phyloP scores from a whole-genome alignment of 2,797 vertebrate species.

The Psittacula echo region DNA sequence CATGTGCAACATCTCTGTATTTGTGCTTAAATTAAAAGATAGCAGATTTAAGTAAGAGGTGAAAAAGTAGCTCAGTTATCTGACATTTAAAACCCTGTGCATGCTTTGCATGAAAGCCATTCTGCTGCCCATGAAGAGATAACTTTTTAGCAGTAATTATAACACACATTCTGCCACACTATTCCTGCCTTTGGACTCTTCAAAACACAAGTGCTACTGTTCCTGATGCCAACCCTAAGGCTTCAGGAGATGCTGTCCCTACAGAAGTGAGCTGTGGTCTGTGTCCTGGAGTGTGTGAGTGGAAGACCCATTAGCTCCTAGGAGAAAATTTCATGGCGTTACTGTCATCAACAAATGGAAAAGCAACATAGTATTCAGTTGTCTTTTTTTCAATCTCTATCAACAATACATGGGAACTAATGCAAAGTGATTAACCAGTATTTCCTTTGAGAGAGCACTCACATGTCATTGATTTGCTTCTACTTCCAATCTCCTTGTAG shows the following conservation, averaged over 20 bases:
- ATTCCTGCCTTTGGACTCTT: background rate
- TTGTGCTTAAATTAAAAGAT: background rate
- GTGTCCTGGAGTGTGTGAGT: background rate
- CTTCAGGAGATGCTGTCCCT: background rate
- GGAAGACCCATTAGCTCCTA: background rate
- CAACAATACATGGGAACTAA: background rate
- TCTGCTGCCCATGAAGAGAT: background rate
- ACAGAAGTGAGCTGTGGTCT: background rate
- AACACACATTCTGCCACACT: background rate
- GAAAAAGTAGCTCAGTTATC: background rate
- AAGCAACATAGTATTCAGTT: background rate
- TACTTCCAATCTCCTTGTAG: background rate
- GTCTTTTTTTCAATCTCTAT: background rate
- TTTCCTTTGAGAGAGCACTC: background rate
- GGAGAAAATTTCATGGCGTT: background rate
- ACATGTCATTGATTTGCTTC: background rate
- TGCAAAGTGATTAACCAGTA: background rate
- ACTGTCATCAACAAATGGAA: background rate
- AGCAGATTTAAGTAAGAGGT: background rate
- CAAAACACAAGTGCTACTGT: background rate
- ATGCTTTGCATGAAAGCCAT: background rate
- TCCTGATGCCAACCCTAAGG: background rate
- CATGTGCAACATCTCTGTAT: background rate
- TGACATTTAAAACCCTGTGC: background rate
- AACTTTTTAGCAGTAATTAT: background rate